Evolutionary conservation across 2,113 vertebrate genomes (phyloP).

Genomic region (Fukomys damarensis): DNA sequence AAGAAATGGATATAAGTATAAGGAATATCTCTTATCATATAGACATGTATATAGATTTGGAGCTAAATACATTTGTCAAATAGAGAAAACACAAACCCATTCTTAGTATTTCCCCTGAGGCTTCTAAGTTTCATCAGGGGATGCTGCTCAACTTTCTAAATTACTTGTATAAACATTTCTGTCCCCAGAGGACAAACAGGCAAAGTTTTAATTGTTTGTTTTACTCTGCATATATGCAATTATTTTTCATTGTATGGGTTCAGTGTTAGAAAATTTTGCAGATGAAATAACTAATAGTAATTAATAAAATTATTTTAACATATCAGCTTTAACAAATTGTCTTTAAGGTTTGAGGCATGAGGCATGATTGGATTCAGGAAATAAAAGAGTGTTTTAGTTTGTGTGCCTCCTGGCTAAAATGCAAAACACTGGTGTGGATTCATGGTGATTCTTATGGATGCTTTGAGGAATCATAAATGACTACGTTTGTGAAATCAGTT

Average conservation of each 20-base stretch:
- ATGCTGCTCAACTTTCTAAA: conserved; percentile 37
- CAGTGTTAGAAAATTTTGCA: conserved; percentile 47
- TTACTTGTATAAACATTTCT: conserved; percentile 18
- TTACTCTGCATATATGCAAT: conserved; percentile 49
- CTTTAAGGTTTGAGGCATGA: not conserved
- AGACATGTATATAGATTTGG: not conserved
- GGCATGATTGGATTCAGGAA: not conserved
- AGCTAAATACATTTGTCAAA: not conserved
- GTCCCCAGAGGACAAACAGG: not conserved
- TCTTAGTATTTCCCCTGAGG: conserved; percentile 9
- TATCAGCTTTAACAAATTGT: not conserved
- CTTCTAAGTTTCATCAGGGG: not conserved
- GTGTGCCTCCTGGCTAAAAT: not conserved
- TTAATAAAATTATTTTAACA: conserved; percentile 47
- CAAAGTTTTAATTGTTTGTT: conserved; percentile 53
- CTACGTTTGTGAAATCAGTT: conserved; percentile 74
- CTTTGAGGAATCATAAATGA: conserved; percentile 64
- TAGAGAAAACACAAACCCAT: not conserved
- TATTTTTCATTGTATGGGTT: conserved; percentile 42
- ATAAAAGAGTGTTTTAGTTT: conserved; percentile 23
- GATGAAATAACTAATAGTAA: not conserved
- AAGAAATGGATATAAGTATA: not conserved
- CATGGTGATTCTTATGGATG: not conserved
- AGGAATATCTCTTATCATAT: not conserved
- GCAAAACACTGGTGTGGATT: not conserved